phyloP scores from a whole-genome alignment of 2,888 invertebrate genomes.

The Agriotes lineatus region DNA sequence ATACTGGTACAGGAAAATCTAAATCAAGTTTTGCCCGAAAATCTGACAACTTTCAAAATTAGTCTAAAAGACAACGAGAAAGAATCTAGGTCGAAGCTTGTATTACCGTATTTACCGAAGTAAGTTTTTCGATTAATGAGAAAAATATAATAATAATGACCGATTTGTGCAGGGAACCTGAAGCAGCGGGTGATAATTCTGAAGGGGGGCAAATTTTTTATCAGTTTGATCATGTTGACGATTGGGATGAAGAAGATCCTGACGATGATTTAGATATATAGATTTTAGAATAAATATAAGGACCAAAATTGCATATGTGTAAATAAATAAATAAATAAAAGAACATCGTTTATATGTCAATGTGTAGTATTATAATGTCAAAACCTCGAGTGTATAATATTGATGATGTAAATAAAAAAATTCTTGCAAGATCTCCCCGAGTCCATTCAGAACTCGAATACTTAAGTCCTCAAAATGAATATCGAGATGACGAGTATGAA shows the following conservation, averaged over 20 bases:
- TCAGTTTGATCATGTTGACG: slow-evolving; percentile 82
- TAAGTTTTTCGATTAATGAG: slow-evolving; percentile 51
- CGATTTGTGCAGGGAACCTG: background rate
- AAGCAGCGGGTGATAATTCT: slow-evolving; percentile 38
- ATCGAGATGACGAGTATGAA: slow-evolving; percentile 56
- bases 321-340: slow-evolving; percentile 4
- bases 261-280: slow-evolving; percentile 86
- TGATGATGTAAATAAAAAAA: slow-evolving; percentile 54
- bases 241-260: slow-evolving; percentile 89
- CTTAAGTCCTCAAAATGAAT: slow-evolving; percentile 52
- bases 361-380: too few relatives aligned
- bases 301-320: background rate
- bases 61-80: slow-evolving; percentile 74
- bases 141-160: background rate
- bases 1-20: slow-evolving; percentile 53
- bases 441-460: slow-evolving; percentile 50
- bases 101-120: slow-evolving; percentile 72
- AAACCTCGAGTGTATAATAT: slow-evolving; percentile 32
- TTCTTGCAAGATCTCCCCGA: slow-evolving; percentile 48
- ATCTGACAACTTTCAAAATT: slow-evolving; percentile 75
- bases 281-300: too few relatives aligned
- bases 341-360: too few relatives aligned
- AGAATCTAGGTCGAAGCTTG: slow-evolving; percentile 70
- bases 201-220: slow-evolving; percentile 77
- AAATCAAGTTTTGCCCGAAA: slow-evolving; percentile 62